phyloP scores from a whole-genome alignment of 2,888 invertebrate species.

The Stegana nigrithorax region DNA sequence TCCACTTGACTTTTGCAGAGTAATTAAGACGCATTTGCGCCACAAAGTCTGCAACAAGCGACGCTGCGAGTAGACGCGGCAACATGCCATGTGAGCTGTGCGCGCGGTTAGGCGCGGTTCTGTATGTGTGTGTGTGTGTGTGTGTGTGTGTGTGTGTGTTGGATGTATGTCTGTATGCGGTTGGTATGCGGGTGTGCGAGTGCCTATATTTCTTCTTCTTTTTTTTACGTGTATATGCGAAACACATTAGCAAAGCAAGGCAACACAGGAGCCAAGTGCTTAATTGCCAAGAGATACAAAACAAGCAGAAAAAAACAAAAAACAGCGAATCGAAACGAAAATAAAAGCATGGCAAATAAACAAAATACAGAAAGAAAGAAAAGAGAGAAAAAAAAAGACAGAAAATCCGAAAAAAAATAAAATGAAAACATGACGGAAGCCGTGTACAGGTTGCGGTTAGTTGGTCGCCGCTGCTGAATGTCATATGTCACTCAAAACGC shows the following conservation, averaged over 20 bases:
- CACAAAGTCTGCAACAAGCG: neutral
- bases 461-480: neutral
- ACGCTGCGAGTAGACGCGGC: too few relatives aligned
- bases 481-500: neutral
- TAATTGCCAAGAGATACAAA: constrained; percentile 49
- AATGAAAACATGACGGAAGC: too few relatives aligned
- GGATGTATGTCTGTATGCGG: neutral
- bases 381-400: neutral
- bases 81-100: too few relatives aligned
- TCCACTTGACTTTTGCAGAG: constrained; percentile 10
- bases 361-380: too few relatives aligned
- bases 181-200: too few relatives aligned
- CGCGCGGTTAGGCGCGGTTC: too few relatives aligned
- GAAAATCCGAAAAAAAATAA: neutral
- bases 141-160: constrained; percentile 18
- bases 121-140: constrained; percentile 23
- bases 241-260: too few relatives aligned
- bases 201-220: too few relatives aligned
- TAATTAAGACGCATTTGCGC: constrained; percentile 13
- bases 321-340: too few relatives aligned
- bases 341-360: too few relatives aligned
- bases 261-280: constrained; percentile 36
- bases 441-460: neutral
- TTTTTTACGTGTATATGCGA: too few relatives aligned
- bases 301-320: constrained; percentile 16